Conservation (phyloP, 2,888 invertebrate genomes). For the Branchipolynoe longqiensis region DNA sequence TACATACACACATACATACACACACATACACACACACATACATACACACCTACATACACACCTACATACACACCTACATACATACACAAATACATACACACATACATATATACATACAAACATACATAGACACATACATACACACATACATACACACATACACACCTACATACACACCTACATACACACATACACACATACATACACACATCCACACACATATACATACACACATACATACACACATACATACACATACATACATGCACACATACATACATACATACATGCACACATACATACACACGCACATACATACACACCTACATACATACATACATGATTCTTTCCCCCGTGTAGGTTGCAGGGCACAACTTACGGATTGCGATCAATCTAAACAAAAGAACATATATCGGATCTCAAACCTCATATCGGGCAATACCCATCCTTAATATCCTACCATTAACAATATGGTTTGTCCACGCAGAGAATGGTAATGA, state of each 20-base stretch:
- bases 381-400: too few relatives aligned
- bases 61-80: neutral
- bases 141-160: neutral
- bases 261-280: neutral
- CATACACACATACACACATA: neutral
- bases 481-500: too few relatives aligned
- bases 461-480: too few relatives aligned
- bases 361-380: too few relatives aligned
- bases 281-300: neutral
- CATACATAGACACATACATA: neutral
- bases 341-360: too few relatives aligned
- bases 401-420: too few relatives aligned
- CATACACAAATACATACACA: neutral
- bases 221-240: neutral
- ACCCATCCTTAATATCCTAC: too few relatives aligned
- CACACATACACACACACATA: neutral
- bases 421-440: too few relatives aligned
- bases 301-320: too few relatives aligned
- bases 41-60: neutral
- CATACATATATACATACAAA: neutral
- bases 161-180: neutral
- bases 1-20: neutral
- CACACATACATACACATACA: neutral
- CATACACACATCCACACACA: neutral
- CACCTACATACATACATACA: too few relatives aligned